A percentile compares a stretch with the other conserved stretches of the same genome.
phyloP scores from a whole-genome alignment of 2,113 vertebrate species.

The Melanerpes aurifrons region DNA sequence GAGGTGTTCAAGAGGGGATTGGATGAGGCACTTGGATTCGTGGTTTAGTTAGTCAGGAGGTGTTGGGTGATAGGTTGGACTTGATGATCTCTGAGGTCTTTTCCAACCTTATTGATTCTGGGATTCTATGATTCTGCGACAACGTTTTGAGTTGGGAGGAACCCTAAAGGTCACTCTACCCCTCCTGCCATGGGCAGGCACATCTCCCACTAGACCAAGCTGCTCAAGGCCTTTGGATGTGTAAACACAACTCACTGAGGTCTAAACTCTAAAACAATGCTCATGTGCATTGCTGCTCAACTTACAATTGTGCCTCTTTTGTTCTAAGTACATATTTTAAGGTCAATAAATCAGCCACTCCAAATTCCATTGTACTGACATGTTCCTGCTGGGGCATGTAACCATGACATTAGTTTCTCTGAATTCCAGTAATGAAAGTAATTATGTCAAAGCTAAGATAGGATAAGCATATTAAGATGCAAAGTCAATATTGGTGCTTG shows the following conservation, averaged over 20 bases:
- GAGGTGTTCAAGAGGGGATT: too few species aligned
- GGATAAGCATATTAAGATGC: slow-evolving; percentile 36
- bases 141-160: too few species aligned
- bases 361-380: slow-evolving; percentile 6
- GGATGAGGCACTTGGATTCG: too few species aligned
- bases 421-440: slow-evolving; percentile 49
- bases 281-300: not conserved
- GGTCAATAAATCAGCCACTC: not conserved
- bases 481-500: slow-evolving; percentile 38
- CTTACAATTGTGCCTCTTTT: not conserved
- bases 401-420: not conserved
- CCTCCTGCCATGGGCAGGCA: too few species aligned
- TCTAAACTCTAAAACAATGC: not conserved
- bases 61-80: too few species aligned
- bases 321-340: not conserved
- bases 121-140: too few species aligned
- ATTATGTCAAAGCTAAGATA: slow-evolving; percentile 39
- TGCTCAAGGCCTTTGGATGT: not conserved
- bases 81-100: too few species aligned
- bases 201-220: too few species aligned
- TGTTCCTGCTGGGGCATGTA: not conserved
- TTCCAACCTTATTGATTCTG: too few species aligned
- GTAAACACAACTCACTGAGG: not conserved
- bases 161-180: too few species aligned
- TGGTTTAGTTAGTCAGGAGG: too few species aligned